Base-by-base conservation (phyloP, 2,888 invertebrate species). In the Loripinus fragilis region DNA sequence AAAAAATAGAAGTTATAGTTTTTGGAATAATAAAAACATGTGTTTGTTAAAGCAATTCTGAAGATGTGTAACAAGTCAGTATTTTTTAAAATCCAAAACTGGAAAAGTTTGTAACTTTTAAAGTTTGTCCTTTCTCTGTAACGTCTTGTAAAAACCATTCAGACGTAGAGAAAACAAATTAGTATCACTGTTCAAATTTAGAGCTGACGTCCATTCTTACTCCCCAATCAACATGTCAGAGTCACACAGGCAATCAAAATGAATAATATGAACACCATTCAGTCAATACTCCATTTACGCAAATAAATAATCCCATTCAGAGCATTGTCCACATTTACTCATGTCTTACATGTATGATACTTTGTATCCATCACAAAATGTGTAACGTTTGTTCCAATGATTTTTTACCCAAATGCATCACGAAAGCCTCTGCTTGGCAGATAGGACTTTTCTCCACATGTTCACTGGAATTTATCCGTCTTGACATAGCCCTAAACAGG, bases 361-460 rank as follows among this genome's bases (percentile, higher is more conserved):
- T 42, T 23, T 8, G 41, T 42, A 42, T 67, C 67, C 42, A 25
- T 12, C 42, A 42, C 25, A 28, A 25, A 45, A 45, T 45, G 45
- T 45, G n/a, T 3, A 15, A 20, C 45, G 45, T 45, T 20, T 45
- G 15, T 45, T 41, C 67, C n/a, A 12, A 17, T 17, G 28, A 65
- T 35, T 8, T 65, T 41, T 67, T 45, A 67, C 67, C 67, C 60
- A 2, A 67, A 25, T 67, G 3, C 64, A 50, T 66, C 50, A 41
- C 65, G 33, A 33, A 67, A 74, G 83, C 50, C 83, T 83, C 83
- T 83, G 83, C 83, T 83, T 78, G 80, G 83, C 83, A 83, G 83
- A 83, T 66, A 83, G 65, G 80, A 83, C 83, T 67, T 66, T 42
- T 55, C 50, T 28, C 65, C 33, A 72, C 66, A 41, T 42, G 45